Percentiles rank a stretch among this genome's conserved stretches.
These are phyloP conservation scores for Drosophila paramelanica DNA, from an alignment of 2,888 invertebrate species.

Conservation along the genomic window DNA sequence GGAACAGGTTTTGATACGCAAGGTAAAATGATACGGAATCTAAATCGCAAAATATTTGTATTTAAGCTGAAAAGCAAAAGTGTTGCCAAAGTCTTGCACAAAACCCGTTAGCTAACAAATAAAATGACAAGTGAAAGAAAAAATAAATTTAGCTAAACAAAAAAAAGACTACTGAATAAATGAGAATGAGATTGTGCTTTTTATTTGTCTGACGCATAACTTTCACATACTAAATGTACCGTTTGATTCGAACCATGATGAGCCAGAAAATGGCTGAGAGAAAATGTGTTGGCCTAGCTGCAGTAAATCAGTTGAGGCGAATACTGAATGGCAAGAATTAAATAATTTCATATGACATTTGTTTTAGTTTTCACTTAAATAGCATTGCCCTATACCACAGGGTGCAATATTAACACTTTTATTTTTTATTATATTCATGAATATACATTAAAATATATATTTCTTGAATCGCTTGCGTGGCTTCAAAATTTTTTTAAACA, in stretches of 20 bases:
- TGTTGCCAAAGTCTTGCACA: slow-evolving; percentile 61
- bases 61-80: slow-evolving; percentile 68
- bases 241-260: slow-evolving; percentile 55
- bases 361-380: slow-evolving; percentile 29
- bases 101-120: slow-evolving; percentile 63
- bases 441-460: slow-evolving; percentile 5
- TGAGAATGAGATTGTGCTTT: slow-evolving; percentile 53
- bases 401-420: slow-evolving; percentile 19
- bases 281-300: slow-evolving; percentile 48
- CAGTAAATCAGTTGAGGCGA: slow-evolving; percentile 34
- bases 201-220: slow-evolving; percentile 45
- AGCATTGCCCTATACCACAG: slow-evolving; percentile 15
- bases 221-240: slow-evolving; percentile 69
- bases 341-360: slow-evolving; percentile 23
- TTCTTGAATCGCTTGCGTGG: slow-evolving; percentile 62
- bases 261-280: slow-evolving; percentile 56
- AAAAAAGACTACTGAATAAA: slow-evolving; percentile 43
- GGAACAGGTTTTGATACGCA: slow-evolving; percentile 61
- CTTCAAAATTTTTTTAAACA: slow-evolving; percentile 52
- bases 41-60: slow-evolving; percentile 61
- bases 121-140: slow-evolving; percentile 49
- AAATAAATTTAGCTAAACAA: slow-evolving; percentile 45
- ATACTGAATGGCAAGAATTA: slow-evolving; percentile 21
- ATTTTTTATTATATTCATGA: neutral
- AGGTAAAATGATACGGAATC: slow-evolving; percentile 56